Conservation (phyloP, 2,113 vertebrate genomes). For the Panthera uncia region DNA sequence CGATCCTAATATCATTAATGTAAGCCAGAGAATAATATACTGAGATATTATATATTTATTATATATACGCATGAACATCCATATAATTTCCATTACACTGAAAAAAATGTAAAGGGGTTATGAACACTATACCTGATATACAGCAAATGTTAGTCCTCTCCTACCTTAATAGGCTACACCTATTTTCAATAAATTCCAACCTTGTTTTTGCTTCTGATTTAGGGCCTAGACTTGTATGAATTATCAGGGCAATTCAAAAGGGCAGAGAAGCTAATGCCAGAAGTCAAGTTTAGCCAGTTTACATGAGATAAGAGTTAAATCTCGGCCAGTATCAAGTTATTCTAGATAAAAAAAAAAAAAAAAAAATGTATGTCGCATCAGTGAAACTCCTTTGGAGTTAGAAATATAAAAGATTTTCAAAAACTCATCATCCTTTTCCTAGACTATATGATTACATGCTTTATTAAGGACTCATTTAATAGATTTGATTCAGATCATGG, state of each 20-base stretch:
- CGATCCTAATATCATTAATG: background rate
- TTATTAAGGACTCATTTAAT: background rate
- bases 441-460: background rate
- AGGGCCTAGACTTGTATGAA: background rate
- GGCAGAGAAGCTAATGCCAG: background rate
- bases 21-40: background rate
- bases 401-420: background rate
- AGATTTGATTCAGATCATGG: background rate
- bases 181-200: conserved; percentile 21
- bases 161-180: background rate
- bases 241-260: background rate
- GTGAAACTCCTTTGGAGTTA: background rate
- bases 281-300: background rate
- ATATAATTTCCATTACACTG: background rate
- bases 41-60: background rate
- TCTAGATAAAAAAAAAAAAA: background rate
- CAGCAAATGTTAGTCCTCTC: background rate
- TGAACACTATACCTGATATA: background rate
- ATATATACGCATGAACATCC: background rate
- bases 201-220: background rate
- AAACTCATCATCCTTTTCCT: background rate
- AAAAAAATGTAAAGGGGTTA: background rate
- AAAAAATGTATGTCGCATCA: background rate
- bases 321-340: background rate
- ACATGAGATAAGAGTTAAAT: background rate